Base-by-base conservation (phyloP, 2,888 invertebrate species). In the Lomographa bimaculata region DNA sequence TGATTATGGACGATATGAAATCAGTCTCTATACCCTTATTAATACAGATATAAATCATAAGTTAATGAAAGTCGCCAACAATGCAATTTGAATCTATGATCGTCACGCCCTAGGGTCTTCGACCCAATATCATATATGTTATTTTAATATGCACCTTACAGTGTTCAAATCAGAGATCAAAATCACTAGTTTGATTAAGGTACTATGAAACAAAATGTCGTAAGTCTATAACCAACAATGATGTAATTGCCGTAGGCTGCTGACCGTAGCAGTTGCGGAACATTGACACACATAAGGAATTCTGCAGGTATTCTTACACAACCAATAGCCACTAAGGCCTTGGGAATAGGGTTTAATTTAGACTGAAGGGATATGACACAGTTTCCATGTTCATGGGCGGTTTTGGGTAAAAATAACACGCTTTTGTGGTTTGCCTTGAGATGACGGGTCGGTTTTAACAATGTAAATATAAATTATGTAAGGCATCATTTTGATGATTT, bases 271-370 rank as follows among this genome's bases (percentile, higher is more conserved):
- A 51, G 50, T 55, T 57, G 51, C 56, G 64, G 60, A 67, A 64
- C 54, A 64, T 55, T 77, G 75, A 58, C 79, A 70, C 55, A 80
- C 70, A 72, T 79, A 37, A 48, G 43, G 42, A 39, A 23, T n/a
- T 43, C 67, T 62, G 42, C 63, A 60, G 18, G 30, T 23, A 17
- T 17, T 21, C n/a, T 32, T 32, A 40, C 36, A 47, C 57, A 67
- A 68, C 45, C 27, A 28, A 27, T 43, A 36, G 27, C 23, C 25
- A 36, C 43, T 54, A 25, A 32, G n/a, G 0, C 7, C 4, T 19
- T 23, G 4, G 14, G 1, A 8, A 11, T 45, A 54, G 30, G 30
- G 49, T 39, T 29, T 10, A 41, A 28, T 40, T 29, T 43, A 8
- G 6, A 2, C 19, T 28, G 30, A 12, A n/a, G 1, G 14, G n/a